phyloP scores from a whole-genome alignment of 2,113 vertebrate species.

The Bostrychus sinensis region DNA sequence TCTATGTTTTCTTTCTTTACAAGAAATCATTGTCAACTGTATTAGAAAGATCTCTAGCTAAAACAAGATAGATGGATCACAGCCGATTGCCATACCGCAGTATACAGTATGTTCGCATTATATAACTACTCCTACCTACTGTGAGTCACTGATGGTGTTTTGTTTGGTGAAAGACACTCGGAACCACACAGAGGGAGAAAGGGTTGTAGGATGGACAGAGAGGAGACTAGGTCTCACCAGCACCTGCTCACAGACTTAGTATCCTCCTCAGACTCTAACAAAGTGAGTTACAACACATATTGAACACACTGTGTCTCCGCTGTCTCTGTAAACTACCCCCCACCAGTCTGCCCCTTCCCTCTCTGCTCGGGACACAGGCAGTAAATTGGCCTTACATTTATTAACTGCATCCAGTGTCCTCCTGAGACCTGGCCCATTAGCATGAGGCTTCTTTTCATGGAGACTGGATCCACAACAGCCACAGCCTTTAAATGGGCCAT shows the following conservation, averaged over 20 bases:
- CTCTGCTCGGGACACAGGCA: conserved; percentile 30
- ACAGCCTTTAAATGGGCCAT: conserved; percentile 4
- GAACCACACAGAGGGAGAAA: background rate
- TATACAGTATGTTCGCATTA: too few species aligned
- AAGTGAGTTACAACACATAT: conserved; percentile 50
- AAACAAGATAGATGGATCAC: too few species aligned
- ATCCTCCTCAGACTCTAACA: conserved; percentile 51
- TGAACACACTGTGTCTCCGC: conserved; percentile 40
- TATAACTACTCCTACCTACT: too few species aligned
- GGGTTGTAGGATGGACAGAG: conserved; percentile 1
- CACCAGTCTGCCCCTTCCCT: conserved; percentile 10
- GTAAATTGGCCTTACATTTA: conserved; percentile 66
- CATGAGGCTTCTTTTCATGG: conserved; percentile 18
- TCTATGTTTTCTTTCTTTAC: too few species aligned
- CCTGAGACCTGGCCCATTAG: conserved; percentile 58
- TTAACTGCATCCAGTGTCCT: conserved; percentile 46
- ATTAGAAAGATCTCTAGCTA: too few species aligned
- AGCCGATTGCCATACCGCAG: too few species aligned
- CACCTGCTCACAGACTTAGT: conserved; percentile 62
- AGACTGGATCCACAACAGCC: conserved; percentile 15
- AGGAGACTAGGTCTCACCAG: conserved; percentile 19
- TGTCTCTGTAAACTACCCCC: conserved; percentile 31
- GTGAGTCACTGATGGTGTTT: too few species aligned
- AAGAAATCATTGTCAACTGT: too few species aligned
- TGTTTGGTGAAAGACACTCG: too few species aligned